Evolutionary conservation across 2,888 invertebrate species (phyloP).

Genomic region (Trypoxylon attenuatum): DNA sequence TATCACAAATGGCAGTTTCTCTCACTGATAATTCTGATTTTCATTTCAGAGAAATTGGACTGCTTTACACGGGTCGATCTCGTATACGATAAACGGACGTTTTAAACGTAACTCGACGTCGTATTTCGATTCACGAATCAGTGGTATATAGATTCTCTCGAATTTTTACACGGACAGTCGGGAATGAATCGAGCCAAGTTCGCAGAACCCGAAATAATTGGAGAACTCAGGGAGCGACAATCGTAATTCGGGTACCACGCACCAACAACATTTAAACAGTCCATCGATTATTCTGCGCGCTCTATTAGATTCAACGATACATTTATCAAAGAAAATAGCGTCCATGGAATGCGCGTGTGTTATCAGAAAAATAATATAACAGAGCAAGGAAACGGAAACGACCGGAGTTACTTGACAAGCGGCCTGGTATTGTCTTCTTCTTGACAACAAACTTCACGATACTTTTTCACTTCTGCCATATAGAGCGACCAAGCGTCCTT

Average conservation of each 20-base stretch:
- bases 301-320: conserved; percentile 12
- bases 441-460: conserved; percentile 93
- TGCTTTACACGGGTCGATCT: background rate
- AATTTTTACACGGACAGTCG: too few relatives aligned
- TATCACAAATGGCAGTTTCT: conserved; percentile 40
- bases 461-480: conserved; percentile 94
- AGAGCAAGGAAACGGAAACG: conserved; percentile 41
- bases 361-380: conserved; percentile 30
- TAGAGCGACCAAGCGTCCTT: conserved; percentile 96
- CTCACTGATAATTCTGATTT: conserved; percentile 15
- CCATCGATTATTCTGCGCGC: conserved; percentile 1
- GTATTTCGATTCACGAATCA: background rate
- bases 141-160: background rate
- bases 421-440: conserved; percentile 93
- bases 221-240: background rate
- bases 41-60: background rate
- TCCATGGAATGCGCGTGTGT: conserved; percentile 28
- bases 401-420: conserved; percentile 84
- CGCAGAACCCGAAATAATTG: too few relatives aligned
- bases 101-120: background rate
- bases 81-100: background rate
- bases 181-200: too few relatives aligned
- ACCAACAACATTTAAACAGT: background rate
- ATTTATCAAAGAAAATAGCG: conserved; percentile 19
- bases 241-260: conserved; percentile 5